Evolutionary conservation across 1,140 invertebrate species (phyloP).

Genomic region (Radopholus similis): DNA sequence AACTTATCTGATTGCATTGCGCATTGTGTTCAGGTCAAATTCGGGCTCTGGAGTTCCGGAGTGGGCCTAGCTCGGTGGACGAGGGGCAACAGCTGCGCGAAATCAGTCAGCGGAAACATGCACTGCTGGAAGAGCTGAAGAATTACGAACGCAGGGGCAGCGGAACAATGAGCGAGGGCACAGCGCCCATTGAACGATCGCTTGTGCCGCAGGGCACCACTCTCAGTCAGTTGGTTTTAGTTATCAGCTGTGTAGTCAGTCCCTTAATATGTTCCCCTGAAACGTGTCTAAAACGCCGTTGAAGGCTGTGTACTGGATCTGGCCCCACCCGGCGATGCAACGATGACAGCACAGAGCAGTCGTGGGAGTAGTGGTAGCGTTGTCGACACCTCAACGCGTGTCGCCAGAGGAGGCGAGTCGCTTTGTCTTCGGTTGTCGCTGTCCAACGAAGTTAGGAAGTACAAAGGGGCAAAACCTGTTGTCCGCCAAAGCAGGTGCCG

Average conservation of each 20-base stretch:
- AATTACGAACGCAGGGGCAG: slow-evolving; percentile 34
- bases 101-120: slow-evolving; percentile 42
- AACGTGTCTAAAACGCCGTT: neutral
- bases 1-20: neutral
- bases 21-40: too few relatives aligned
- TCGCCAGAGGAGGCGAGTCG: slow-evolving; percentile 14
- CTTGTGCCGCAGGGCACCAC: slow-evolving; percentile 30
- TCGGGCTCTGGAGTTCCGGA: slow-evolving; percentile 31
- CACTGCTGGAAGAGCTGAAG: slow-evolving; percentile 37
- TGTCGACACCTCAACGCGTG: too few relatives aligned
- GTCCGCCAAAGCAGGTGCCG: too few relatives aligned
- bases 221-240: slow-evolving; percentile 12
- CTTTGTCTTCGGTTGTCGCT: slow-evolving; percentile 32
- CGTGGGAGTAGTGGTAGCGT: too few relatives aligned
- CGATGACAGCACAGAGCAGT: too few relatives aligned
- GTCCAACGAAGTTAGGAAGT: slow-evolving; percentile 35
- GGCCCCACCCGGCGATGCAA: too few relatives aligned
- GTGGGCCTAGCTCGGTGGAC: slow-evolving; percentile 14
- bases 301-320: slow-evolving; percentile 34
- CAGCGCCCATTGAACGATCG: slow-evolving; percentile 9
- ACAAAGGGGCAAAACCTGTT: too few relatives aligned
- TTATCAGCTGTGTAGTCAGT: too few relatives aligned
- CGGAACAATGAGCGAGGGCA: neutral
- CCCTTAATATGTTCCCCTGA: neutral
- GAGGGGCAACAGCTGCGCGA: slow-evolving; percentile 25